Base-by-base conservation (phyloP, 1,140 invertebrate genomes). In the Heliothis subflexa region DNA sequence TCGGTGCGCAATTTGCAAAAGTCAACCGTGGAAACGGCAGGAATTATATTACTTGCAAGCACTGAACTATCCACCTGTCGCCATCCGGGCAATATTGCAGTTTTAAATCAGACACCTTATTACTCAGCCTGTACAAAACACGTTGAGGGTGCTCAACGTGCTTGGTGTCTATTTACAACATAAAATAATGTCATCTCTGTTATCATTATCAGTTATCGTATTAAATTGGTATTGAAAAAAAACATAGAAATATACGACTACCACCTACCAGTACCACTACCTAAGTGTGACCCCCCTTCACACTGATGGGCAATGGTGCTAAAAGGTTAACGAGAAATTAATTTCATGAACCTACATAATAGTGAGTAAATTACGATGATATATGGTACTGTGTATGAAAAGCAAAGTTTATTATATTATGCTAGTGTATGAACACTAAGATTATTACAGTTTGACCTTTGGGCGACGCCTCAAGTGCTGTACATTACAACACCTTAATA, bases 371-470 rank as follows among this genome's bases (percentile, higher is more conserved):
- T 74, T 50, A 74, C 47, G 5, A 74, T 62, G 72, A 62, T 74
- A 18, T 12, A 61, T 73, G 61, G 40, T 40, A 40, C 40, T 45
- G 21, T 40, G 47, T 21, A 45, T 74, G 52, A 52, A 72, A 14
- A 7, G 33, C 13, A 72, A 55, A 62, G 62, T 74, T 62, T 74
- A 74, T 74, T 62, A 25, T 50, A 45, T 18, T 62, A 71, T 21
- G 49, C 57, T 55, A 50, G 54, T 70, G 66, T 45, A 78, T 71
- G 71, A 73, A 66, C 52, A 57, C 78, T 62, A 75, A 80, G 76
- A 82, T 85, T 81, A 82, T 77, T 61, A 61, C 18, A 21, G 70
- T 78, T 80, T 88, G 82, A 88, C 86, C 86, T 84, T 85, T 82
- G 61, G 74, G 86, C 81, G 85, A 85, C 62, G 45, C 62, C 62